Conservation (phyloP, 1,140 invertebrate genomes). For the Ostrea edulis region DNA sequence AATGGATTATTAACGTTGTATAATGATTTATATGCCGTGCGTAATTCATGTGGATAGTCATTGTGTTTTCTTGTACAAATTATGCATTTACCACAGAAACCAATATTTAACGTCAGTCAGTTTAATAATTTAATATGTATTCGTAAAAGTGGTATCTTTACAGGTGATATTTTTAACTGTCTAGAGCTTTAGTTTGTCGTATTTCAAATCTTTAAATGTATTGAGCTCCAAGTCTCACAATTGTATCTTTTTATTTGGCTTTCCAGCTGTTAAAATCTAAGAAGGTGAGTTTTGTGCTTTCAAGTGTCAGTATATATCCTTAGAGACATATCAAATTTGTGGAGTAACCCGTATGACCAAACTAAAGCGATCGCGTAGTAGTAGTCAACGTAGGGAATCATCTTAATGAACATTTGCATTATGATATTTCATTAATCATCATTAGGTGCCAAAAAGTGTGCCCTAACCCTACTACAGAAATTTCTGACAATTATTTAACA, state of each 20-base stretch:
- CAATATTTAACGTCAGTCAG: no score
- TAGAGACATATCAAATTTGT: slow-evolving; percentile 20
- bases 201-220: neutral
- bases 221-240: neutral
- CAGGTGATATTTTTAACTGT: no score
- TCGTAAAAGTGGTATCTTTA: no score
- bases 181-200: neutral
- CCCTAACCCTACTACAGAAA: slow-evolving; percentile 12
- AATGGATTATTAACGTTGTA: neutral
- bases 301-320: slow-evolving; percentile 21
- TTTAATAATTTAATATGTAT: no score
- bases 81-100: no score
- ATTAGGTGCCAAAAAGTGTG: neutral
- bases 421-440: slow-evolving; percentile 22
- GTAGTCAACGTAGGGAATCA: neutral
- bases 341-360: neutral
- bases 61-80: no score
- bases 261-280: slow-evolving; percentile 37
- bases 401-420: neutral
- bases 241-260: slow-evolving; percentile 33
- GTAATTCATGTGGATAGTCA: neutral
- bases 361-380: slow-evolving; percentile 11
- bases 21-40: neutral
- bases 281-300: slow-evolving; percentile 34
- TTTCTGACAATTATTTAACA: neutral